phyloP scores from a whole-genome alignment of 1,140 invertebrate genomes.

The Drosophila nannoptera region DNA sequence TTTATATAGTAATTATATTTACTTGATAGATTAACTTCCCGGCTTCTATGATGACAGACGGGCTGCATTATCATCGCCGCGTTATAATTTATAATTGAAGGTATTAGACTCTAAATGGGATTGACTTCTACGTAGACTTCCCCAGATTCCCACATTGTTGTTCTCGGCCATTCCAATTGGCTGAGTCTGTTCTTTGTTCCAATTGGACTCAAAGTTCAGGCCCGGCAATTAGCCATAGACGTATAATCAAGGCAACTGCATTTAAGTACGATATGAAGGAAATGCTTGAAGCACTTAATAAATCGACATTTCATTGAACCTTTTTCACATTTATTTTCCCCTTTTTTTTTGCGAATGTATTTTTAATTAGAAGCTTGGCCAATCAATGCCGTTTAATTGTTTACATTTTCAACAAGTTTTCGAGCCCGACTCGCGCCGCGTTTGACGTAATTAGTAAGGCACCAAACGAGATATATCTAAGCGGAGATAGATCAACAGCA shows the following conservation, averaged over 20 bases:
- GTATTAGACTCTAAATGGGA: too few species aligned
- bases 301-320: slow-evolving; percentile 63
- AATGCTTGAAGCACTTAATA: background rate
- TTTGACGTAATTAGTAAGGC: slow-evolving; percentile 50
- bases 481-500: background rate
- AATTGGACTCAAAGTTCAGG: slow-evolving; percentile 21
- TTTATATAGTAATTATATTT: background rate
- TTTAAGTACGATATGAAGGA: background rate
- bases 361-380: slow-evolving; percentile 63
- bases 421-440: slow-evolving; percentile 33
- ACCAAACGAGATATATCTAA: slow-evolving; percentile 15
- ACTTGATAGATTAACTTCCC: background rate
- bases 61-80: too few species aligned
- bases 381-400: slow-evolving; percentile 68
- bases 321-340: slow-evolving; percentile 11
- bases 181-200: background rate
- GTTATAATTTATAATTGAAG: too few species aligned
- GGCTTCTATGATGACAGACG: background rate
- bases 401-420: slow-evolving; percentile 53
- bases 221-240: slow-evolving; percentile 13
- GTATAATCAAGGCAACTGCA: slow-evolving; percentile 14
- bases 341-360: slow-evolving; percentile 4
- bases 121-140: too few species aligned
- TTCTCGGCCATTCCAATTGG: too few species aligned
- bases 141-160: too few species aligned